These are phyloP conservation scores for Lasioglossum calceatum DNA, from an alignment of 2,888 invertebrate genomes.

Conservation along the genomic window DNA sequence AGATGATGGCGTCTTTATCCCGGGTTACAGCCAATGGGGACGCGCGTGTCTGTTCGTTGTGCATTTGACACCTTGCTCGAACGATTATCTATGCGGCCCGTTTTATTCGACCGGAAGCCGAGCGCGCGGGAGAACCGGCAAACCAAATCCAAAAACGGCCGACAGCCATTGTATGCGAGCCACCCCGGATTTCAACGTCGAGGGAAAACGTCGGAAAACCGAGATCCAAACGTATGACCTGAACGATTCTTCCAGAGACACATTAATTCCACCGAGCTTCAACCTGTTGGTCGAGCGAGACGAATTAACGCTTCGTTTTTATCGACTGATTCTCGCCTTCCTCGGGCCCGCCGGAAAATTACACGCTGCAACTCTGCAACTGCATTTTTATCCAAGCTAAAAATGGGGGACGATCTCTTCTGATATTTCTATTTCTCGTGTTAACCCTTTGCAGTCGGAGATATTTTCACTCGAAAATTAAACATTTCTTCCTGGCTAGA, in stretches of 20 bases:
- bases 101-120: constrained; percentile 8
- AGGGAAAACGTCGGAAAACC: background rate
- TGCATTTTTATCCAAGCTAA: background rate
- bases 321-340: background rate
- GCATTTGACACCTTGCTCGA: constrained; percentile 53
- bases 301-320: constrained; percentile 5
- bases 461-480: too few relatives aligned
- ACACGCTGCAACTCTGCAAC: background rate
- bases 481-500: too few relatives aligned
- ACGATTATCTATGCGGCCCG: background rate
- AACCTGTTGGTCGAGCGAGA: background rate
- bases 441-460: too few relatives aligned
- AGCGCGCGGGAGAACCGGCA: background rate
- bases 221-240: background rate
- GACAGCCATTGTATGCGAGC: background rate
- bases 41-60: constrained; percentile 7
- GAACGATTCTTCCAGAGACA: background rate
- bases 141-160: constrained; percentile 2
- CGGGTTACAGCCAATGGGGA: constrained; percentile 17
- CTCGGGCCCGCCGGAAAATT: background rate
- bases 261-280: background rate
- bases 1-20: constrained; percentile 51
- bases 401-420: background rate
- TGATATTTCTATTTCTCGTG: background rate
- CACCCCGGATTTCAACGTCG: background rate